Evolutionary conservation across 2,888 invertebrate genomes (phyloP).

Genomic region (Heliconius hortense): DNA sequence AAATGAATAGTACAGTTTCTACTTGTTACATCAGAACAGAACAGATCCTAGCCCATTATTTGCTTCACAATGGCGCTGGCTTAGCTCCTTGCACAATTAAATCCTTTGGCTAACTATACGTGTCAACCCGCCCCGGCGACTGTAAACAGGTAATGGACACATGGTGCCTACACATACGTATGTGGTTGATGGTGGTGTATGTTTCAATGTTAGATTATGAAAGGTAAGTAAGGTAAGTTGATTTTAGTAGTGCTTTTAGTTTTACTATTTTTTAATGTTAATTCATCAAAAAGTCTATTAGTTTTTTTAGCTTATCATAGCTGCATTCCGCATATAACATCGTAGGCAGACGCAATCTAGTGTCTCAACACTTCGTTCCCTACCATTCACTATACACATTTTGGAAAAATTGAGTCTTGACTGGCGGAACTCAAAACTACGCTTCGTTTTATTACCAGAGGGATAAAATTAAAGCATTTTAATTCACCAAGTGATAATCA

Average conservation of each 20-base stretch:
- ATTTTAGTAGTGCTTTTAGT: neutral
- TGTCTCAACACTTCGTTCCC: no score
- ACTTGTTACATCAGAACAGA: slow-evolving; percentile 1
- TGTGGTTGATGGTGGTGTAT: neutral
- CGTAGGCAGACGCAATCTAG: no score
- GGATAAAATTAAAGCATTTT: no score
- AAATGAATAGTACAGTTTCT: neutral
- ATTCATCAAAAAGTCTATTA: no score
- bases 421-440: no score
- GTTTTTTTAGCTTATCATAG: no score
- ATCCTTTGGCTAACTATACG: slow-evolving; percentile 15
- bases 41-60: slow-evolving; percentile 18
- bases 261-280: no score
- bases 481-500: no score
- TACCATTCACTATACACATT: no score
- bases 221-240: neutral
- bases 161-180: neutral
- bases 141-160: slow-evolving; percentile 20
- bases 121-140: slow-evolving; percentile 8
- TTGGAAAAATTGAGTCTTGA: no score
- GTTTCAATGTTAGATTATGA: neutral
- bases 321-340: no score
- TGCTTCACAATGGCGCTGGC: slow-evolving; percentile 1
- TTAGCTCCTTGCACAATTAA: slow-evolving; percentile 20
- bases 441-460: no score